These are phyloP conservation scores for Remorina albescens DNA, from an alignment of 2,797 vertebrate species.

Conservation along the genomic window DNA sequence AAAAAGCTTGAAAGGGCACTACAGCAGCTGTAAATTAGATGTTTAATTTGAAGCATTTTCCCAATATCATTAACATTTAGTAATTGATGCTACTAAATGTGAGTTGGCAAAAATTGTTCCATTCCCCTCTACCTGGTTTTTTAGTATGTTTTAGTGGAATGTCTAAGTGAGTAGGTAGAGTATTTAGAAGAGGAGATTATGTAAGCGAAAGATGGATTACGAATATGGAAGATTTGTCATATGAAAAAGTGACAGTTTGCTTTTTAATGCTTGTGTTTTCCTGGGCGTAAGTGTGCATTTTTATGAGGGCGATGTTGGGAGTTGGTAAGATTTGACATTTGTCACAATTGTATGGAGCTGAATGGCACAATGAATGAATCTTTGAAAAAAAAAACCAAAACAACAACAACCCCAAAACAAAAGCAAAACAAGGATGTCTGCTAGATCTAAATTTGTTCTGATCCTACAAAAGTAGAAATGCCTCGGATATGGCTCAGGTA, in stretches of 20 bases:
- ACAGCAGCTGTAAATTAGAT: background rate
- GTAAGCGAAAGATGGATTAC: conserved; percentile 16
- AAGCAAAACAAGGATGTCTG: background rate
- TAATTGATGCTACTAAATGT: conserved; percentile 47
- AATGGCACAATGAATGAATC: conserved; percentile 1
- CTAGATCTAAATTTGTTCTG: background rate
- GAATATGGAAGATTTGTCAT: conserved; percentile 27
- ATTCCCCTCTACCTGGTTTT: conserved; percentile 52
- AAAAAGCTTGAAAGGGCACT: background rate
- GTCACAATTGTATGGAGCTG: background rate
- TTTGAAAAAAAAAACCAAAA: too few species aligned
- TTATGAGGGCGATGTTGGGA: conserved; percentile 17
- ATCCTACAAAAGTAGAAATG: too few species aligned
- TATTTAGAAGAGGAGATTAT: conserved; percentile 56
- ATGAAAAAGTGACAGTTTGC: conserved; percentile 5
- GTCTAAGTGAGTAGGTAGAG: conserved; percentile 52
- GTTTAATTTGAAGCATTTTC: conserved; percentile 30
- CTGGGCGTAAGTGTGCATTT: conserved; percentile 11
- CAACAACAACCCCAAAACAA: too few species aligned
- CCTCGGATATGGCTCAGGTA: too few species aligned
- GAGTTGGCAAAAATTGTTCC: conserved; percentile 53
- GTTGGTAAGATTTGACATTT: conserved; percentile 15
- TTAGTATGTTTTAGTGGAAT: conserved; percentile 51
- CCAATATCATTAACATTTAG: conserved; percentile 33
- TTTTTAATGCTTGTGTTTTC: conserved; percentile 20